Evolutionary conservation across 2,797 vertebrate genomes (phyloP).

Genomic region (Liparis tanakae): DNA sequence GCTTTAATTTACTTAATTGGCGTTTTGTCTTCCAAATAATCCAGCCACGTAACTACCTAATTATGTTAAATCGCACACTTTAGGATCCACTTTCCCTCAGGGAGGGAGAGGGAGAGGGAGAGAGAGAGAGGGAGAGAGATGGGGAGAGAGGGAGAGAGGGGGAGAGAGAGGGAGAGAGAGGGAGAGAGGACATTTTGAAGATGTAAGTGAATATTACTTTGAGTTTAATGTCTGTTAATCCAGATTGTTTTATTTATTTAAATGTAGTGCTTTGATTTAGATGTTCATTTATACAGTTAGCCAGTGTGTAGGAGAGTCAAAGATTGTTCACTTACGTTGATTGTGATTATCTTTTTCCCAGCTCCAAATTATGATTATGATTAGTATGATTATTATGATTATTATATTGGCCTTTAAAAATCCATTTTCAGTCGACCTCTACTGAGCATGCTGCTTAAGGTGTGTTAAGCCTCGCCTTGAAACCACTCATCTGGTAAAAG

Average conservation of each 20-base stretch:
- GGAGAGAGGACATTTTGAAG: too few species aligned
- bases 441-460: constrained; percentile 13
- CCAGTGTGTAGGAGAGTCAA: neutral
- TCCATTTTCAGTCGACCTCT: neutral
- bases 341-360: neutral
- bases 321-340: too few species aligned
- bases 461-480: neutral
- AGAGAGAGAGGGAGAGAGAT: too few species aligned
- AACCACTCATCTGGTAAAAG: constrained; percentile 6
- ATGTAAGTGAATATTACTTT: neutral
- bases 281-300: neutral
- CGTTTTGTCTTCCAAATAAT: too few species aligned
- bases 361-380: neutral
- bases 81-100: too few species aligned
- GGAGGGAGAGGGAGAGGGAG: too few species aligned
- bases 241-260: neutral
- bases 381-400: neutral
- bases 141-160: too few species aligned
- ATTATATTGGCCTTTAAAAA: neutral
- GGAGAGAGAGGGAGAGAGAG: too few species aligned
- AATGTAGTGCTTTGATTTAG: neutral
- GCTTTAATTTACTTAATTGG: too few species aligned
- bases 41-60: too few species aligned
- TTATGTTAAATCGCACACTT: too few species aligned
- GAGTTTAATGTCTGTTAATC: neutral